Base-by-base conservation (phyloP, 2,888 invertebrate species). In the Brachypalpus laphriformis region DNA sequence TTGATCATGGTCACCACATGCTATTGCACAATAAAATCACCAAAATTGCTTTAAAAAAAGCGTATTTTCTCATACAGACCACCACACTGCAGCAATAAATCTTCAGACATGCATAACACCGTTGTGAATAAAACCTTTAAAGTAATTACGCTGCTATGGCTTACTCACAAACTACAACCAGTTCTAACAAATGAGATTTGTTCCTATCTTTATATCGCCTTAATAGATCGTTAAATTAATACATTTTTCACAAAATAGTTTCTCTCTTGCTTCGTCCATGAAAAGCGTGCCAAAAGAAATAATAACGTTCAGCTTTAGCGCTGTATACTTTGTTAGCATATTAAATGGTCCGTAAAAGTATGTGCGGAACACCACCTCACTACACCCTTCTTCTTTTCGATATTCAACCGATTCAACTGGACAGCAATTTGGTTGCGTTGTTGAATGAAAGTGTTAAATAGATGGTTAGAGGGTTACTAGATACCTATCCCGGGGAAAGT, bases 391-490 rank as follows among this genome's bases (percentile, higher is more conserved):
- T 63, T 49, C 5, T 42, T 54, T 49, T 61, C 9, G 51, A 68
- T 42, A 61, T 57, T 28, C 40, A 51, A 31, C 42, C 16, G 9
- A 45, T 22, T 9, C n/a, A 16, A 54, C 22, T 65, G n/a, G 6
- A 31, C 56, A 45, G 14, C 18, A 31, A 51, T 25, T 40, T 34
- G 18, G 9, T 49, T 61, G 11, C 28, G 28, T 20, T 25, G 20
- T n/a, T n/a, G 25, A 14, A 74, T 63, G 54, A 74, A 74, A 74
- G 61, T 54, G 72, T 63, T 72, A 51, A 63, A 63, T 51, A 14
- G 16, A 61, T 45, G 42, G 59, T 47, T 47, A 18, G 25, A 25
- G 61, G 54, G 54, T 22, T 31, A 45, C 45, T 45, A 71, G 49
- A 56, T 45, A 28, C 47, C 37, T 71, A 56, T 65, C 22, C 28